A percentile compares a stretch with the other conserved stretches of the same genome.
Evolutionary conservation across 1,140 invertebrate genomes (phyloP).

Genomic region (Acromyrmex echinatior): DNA sequence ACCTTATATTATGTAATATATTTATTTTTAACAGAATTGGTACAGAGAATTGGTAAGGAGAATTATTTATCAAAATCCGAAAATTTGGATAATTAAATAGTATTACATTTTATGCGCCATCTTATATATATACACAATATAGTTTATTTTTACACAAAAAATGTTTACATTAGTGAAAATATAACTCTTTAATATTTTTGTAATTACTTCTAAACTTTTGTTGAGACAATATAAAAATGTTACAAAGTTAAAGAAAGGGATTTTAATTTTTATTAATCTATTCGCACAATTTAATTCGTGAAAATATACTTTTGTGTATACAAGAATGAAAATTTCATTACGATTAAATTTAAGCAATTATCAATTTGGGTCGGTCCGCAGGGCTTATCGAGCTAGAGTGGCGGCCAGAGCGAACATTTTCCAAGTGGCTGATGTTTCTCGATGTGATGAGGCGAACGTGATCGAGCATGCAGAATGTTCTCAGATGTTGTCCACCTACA

Average conservation of each 20-base stretch:
- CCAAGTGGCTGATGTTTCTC: background rate
- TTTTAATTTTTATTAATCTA: background rate
- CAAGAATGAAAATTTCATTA: background rate
- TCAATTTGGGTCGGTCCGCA: conserved; percentile 54
- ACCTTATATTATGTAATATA: too few relatives aligned
- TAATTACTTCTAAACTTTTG: background rate
- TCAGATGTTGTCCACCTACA: conserved; percentile 33
- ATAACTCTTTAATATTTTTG: background rate
- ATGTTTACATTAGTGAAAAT: background rate
- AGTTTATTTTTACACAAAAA: background rate
- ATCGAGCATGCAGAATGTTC: conserved; percentile 15
- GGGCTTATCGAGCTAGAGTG: conserved; percentile 71
- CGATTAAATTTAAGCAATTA: conserved; percentile 17
- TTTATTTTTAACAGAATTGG: too few relatives aligned
- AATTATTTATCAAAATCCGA: too few relatives aligned
- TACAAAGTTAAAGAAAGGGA: background rate
- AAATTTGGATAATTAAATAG: too few relatives aligned
- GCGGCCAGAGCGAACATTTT: background rate
- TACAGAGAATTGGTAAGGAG: too few relatives aligned
- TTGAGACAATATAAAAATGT: background rate
- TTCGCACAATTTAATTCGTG: background rate
- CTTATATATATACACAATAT: too few relatives aligned
- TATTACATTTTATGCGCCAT: too few relatives aligned
- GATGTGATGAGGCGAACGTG: conserved; percentile 1
- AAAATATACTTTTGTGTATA: background rate